phyloP scores from a whole-genome alignment of 30 jellyfish, hydroid and myxozoan species.

The Pelagia noctiluca region DNA sequence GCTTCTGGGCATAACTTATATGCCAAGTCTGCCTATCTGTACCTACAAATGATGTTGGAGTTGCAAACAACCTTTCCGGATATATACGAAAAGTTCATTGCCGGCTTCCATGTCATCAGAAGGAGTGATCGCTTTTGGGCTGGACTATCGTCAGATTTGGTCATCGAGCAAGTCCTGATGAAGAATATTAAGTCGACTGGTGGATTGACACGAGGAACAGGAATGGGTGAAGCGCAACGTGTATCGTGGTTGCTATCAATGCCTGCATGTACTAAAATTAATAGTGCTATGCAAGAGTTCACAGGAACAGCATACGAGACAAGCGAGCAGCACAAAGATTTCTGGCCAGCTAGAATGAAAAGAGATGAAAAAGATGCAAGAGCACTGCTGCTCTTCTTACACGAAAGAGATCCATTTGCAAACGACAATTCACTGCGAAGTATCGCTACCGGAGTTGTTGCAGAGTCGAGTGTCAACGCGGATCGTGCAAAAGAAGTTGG shows the following conservation, averaged over 20 bases:
- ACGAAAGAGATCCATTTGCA: conserved; percentile 43
- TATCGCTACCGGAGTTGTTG: conserved; percentile 52
- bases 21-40: conserved; percentile 17
- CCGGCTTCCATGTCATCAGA: conserved; percentile 25
- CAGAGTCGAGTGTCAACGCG: conserved; percentile 30
- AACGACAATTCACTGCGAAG: conserved; percentile 23
- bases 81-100: conserved; percentile 3
- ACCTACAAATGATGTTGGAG: conserved; percentile 5
- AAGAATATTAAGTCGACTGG: conserved; percentile 48
- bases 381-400: background rate
- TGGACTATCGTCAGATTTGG: conserved; percentile 57
- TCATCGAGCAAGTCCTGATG: conserved; percentile 63
- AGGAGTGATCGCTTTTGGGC: conserved; percentile 60
- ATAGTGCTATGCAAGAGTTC: conserved; percentile 47
- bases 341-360: conserved; percentile 14
- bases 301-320: conserved; percentile 27
- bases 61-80: background rate
- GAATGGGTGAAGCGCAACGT: conserved; percentile 50
- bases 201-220: conserved; percentile 54
- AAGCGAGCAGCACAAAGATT: conserved; percentile 69
- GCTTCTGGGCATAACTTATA: conserved; percentile 41
- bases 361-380: conserved; percentile 48
- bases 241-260: conserved; percentile 43
- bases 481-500: conserved; percentile 47
- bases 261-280: conserved; percentile 47